These are phyloP conservation scores for Papilio elwesi DNA, from an alignment of 2,888 invertebrate genomes.

Conservation along the genomic window DNA sequence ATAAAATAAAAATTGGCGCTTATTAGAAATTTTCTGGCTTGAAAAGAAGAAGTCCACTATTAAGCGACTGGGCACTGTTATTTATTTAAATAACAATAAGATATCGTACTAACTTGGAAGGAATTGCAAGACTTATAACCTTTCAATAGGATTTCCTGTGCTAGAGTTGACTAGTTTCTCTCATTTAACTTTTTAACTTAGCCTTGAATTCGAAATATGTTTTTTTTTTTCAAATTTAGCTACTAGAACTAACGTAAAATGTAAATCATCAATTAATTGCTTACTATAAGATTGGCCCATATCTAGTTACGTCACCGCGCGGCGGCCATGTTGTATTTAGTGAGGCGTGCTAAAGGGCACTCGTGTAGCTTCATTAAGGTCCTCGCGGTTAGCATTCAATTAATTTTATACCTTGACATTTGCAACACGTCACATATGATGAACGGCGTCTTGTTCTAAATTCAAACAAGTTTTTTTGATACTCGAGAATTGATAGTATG, in stretches of 20 bases:
- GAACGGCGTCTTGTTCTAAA: slow-evolving; percentile 6
- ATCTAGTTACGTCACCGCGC: slow-evolving; percentile 25
- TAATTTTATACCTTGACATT: slow-evolving; percentile 29
- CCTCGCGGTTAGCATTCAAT: slow-evolving; percentile 25
- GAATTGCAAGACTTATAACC: no score
- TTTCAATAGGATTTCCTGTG: no score
- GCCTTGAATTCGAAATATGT: no score
- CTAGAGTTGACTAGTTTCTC: no score
- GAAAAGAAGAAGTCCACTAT: no score
- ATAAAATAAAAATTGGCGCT: no score
- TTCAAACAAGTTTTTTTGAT: slow-evolving; percentile 9
- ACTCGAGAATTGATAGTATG: neutral
- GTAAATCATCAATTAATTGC: neutral
- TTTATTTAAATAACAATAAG: no score
- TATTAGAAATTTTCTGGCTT: no score
- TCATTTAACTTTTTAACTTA: no score
- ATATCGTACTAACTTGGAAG: no score
- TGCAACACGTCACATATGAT: slow-evolving; percentile 5
- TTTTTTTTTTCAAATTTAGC: no score
- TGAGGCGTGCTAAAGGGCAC: slow-evolving; percentile 31
- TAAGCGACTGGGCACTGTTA: no score
- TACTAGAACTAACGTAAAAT: neutral
- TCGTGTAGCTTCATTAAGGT: slow-evolving; percentile 33
- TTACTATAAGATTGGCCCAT: neutral
- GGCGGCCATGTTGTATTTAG: slow-evolving; percentile 27